These are phyloP conservation scores for Lasioglossum marginatum DNA, from an alignment of 2,888 invertebrate species.

Conservation along the genomic window DNA sequence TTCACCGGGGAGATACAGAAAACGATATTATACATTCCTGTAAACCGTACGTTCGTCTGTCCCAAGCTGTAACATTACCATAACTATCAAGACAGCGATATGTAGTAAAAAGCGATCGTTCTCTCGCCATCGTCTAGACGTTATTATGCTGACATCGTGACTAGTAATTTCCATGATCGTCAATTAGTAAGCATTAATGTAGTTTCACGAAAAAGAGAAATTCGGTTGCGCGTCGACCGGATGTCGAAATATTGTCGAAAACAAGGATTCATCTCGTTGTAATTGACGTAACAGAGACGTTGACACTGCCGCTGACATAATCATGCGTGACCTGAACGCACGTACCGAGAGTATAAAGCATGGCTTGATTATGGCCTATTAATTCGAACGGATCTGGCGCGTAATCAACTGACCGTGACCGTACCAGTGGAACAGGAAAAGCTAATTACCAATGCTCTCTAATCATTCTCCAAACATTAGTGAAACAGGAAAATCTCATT, in stretches of 20 bases:
- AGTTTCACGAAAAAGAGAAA: slow-evolving; percentile 35
- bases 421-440: not conserved
- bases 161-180: not conserved
- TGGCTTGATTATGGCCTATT: slow-evolving; percentile 19
- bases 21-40: not conserved
- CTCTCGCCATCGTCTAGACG: not conserved
- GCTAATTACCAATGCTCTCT: not conserved
- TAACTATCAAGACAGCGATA: not conserved
- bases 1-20: slow-evolving; percentile 31
- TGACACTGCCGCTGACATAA: slow-evolving; percentile 36
- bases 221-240: slow-evolving; percentile 12
- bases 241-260: slow-evolving; percentile 13
- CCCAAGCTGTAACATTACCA: not conserved
- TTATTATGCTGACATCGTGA: not conserved
- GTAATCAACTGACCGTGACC: not conserved
- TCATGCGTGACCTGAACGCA: not conserved
- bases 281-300: not conserved
- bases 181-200: slow-evolving; percentile 11
- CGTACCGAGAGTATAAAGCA: not conserved
- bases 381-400: slow-evolving; percentile 9
- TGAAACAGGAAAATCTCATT: slow-evolving; percentile 33
- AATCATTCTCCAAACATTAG: not conserved
- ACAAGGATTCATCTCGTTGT: not conserved
- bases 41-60: not conserved
- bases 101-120: not conserved